Percentiles rank a stretch among this genome's conserved stretches.
These are phyloP conservation scores for Pedionomus torquatus DNA, from an alignment of 2,113 vertebrate species.

Conservation along the genomic window DNA sequence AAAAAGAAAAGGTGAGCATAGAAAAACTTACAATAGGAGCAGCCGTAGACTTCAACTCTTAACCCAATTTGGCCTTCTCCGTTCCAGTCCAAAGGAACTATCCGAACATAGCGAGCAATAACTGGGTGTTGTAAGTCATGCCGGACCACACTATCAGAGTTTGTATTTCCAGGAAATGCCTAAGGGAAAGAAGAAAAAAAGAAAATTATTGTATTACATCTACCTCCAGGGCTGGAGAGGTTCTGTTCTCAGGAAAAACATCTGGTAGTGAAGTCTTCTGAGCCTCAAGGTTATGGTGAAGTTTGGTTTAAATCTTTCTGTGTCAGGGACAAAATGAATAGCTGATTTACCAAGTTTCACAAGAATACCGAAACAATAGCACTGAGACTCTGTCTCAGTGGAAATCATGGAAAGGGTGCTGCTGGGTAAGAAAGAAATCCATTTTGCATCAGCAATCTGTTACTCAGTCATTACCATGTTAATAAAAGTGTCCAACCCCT, in stretches of 20 bases:
- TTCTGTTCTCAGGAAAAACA: background rate
- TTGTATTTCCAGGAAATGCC: constrained; percentile 95
- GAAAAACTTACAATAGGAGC: constrained; percentile 90
- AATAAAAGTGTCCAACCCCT: background rate
- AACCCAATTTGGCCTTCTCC: constrained; percentile 92
- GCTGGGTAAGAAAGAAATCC: background rate
- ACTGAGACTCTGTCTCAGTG: background rate
- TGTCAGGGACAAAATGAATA: background rate
- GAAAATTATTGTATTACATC: background rate
- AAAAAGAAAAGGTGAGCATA: too few relatives aligned
- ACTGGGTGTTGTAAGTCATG: constrained; percentile 90
- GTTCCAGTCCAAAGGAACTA: constrained; percentile 93
- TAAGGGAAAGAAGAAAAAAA: constrained; percentile 39
- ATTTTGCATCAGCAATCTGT: background rate
- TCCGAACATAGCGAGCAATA: constrained; percentile 84
- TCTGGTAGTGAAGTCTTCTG: background rate
- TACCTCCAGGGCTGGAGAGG: background rate
- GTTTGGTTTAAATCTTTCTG: background rate
- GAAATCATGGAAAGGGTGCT: background rate
- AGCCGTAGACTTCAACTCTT: constrained; percentile 90
- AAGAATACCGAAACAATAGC: background rate
- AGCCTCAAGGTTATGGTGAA: background rate
- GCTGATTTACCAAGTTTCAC: background rate
- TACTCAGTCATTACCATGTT: background rate
- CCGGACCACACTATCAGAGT: constrained; percentile 90